phyloP scores from a whole-genome alignment of 1,140 invertebrate species.

The Zelostemma sp. region DNA sequence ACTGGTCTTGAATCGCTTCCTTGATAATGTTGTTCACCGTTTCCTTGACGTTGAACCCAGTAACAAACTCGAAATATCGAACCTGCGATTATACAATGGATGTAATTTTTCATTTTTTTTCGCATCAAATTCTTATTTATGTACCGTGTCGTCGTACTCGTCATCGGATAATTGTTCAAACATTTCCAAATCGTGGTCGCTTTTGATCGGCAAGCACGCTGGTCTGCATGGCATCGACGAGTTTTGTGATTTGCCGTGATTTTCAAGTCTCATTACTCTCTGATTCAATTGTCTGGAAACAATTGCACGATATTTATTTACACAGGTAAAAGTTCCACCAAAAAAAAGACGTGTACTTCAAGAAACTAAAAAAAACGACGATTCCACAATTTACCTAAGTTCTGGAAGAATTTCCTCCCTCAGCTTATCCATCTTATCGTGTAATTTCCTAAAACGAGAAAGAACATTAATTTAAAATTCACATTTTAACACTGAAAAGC shows the following conservation, averaged over 20 bases:
- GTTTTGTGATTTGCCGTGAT: constrained; percentile 2
- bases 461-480: not conserved
- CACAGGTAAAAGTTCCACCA: no score
- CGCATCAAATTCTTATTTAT: not conserved
- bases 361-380: not conserved
- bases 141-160: constrained; percentile 22
- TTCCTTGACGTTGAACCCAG: constrained; percentile 39
- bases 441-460: constrained; percentile 22
- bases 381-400: constrained; percentile 17
- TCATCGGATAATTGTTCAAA: constrained; percentile 24
- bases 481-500: no score
- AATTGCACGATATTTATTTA: no score
- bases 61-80: constrained; percentile 35
- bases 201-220: constrained; percentile 28
- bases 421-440: constrained; percentile 17
- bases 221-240: constrained; percentile 28
- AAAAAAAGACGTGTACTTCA: not conserved
- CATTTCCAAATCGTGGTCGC: constrained; percentile 25
- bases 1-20: constrained; percentile 33
- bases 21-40: constrained; percentile 39
- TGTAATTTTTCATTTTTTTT: not conserved
- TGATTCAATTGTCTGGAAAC: constrained; percentile 22
- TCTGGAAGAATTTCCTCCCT: constrained; percentile 24
- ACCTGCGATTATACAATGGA: constrained; percentile 16
- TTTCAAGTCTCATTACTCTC: constrained; percentile 22